Evolutionary conservation across 2,113 vertebrate species (phyloP).

Genomic region (Ochotona princeps): DNA sequence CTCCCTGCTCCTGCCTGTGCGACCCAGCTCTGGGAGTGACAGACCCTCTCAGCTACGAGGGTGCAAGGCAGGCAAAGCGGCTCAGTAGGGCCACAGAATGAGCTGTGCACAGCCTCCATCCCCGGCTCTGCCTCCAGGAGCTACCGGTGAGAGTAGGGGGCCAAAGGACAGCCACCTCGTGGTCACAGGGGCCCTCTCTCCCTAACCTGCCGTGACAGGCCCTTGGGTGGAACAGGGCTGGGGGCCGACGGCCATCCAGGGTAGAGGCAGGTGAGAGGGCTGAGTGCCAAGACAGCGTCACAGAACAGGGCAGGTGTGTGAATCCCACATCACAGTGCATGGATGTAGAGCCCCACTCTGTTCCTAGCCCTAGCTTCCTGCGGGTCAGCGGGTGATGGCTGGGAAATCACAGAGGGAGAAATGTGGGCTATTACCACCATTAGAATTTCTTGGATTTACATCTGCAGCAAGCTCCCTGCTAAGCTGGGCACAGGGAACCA

Average conservation of each 20-base stretch:
- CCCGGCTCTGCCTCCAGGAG: neutral
- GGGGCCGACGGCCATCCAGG: too few species aligned
- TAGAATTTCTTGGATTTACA: slow-evolving; percentile 56
- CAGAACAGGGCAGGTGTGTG: too few species aligned
- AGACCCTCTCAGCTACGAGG: neutral
- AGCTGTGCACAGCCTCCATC: neutral
- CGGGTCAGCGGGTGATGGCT: neutral
- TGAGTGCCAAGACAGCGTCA: neutral
- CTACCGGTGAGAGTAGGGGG: neutral
- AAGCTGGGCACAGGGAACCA: neutral
- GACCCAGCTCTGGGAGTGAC: neutral
- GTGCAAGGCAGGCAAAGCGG: neutral
- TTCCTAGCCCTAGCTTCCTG: too few species aligned
- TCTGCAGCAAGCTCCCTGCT: slow-evolving; percentile 23
- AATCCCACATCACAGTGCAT: too few species aligned
- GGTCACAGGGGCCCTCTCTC: neutral
- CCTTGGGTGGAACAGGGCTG: neutral
- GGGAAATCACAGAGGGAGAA: slow-evolving; percentile 57
- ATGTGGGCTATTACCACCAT: neutral
- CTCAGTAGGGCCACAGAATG: neutral
- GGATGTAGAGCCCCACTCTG: too few species aligned
- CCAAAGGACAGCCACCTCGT: rapidly evolving
- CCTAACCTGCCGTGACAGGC: neutral
- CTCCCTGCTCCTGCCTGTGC: too few species aligned
- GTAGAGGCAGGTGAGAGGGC: neutral